Percentiles rank a stretch among this genome's conserved stretches.
Evolutionary conservation across 2,797 vertebrate genomes (phyloP).

Genomic region (Steatocranus sp.): DNA sequence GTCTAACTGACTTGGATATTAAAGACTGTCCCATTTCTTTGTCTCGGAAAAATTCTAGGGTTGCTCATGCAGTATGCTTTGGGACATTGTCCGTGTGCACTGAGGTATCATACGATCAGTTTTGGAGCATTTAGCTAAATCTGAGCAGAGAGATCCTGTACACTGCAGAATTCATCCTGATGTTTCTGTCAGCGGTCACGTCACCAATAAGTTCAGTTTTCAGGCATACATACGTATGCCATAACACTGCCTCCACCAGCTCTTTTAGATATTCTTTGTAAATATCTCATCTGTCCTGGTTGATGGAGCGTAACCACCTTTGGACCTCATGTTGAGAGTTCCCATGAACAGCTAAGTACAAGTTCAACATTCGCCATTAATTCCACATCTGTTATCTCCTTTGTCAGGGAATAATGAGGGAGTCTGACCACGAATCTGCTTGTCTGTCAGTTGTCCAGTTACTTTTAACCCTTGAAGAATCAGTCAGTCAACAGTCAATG

Average conservation of each 20-base stretch:
- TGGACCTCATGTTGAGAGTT: neutral
- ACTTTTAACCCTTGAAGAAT: neutral
- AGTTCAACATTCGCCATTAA: neutral
- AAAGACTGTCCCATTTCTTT: neutral
- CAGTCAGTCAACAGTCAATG: neutral
- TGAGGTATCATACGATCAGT: neutral
- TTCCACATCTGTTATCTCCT: neutral
- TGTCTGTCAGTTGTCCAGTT: neutral
- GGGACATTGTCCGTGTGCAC: neutral
- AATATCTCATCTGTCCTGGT: rapidly evolving
- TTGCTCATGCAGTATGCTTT: neutral
- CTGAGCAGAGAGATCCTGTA: neutral
- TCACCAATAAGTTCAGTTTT: neutral
- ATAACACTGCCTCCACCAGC: neutral
- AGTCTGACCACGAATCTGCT: neutral
- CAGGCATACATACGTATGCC: rapidly evolving
- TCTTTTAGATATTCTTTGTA: neutral
- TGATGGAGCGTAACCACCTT: neutral
- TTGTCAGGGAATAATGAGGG: neutral
- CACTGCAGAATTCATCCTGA: neutral
- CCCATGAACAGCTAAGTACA: neutral
- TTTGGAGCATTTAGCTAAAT: neutral
- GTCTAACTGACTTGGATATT: neutral
- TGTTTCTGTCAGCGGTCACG: rapidly evolving
- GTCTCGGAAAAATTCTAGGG: neutral